These are phyloP conservation scores for Riparia riparia DNA, from an alignment of 2,113 vertebrate species.

Conservation along the genomic window DNA sequence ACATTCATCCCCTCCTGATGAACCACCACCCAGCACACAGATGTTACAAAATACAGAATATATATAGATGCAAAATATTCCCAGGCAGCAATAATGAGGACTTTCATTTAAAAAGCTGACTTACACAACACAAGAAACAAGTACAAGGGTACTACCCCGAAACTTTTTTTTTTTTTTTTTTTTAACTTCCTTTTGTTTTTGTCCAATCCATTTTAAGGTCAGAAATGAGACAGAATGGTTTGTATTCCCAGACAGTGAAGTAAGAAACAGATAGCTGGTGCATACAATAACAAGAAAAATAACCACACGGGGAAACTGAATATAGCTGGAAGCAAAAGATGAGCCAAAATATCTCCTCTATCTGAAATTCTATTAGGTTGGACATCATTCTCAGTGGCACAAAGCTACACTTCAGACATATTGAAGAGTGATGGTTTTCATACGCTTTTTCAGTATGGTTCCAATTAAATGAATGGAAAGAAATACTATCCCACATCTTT, in stretches of 20 bases:
- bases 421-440: slow-evolving; percentile 38
- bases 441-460: slow-evolving; percentile 36
- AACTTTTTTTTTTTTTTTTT: not conserved
- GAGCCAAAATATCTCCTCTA: slow-evolving; percentile 47
- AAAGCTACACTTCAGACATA: slow-evolving; percentile 19
- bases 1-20: slow-evolving; percentile 24
- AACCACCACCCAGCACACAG: not conserved
- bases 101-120: not conserved
- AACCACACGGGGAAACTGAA: slow-evolving; percentile 30
- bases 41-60: not conserved
- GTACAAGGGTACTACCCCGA: not conserved
- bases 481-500: slow-evolving; percentile 59
- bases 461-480: slow-evolving; percentile 56
- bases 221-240: slow-evolving; percentile 49
- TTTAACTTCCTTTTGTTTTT: not conserved
- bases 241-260: slow-evolving; percentile 58
- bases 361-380: slow-evolving; percentile 41
- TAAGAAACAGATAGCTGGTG: slow-evolving; percentile 55
- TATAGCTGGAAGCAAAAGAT: slow-evolving; percentile 28
- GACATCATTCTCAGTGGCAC: not conserved
- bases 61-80: not conserved
- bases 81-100: not conserved
- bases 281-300: slow-evolving; percentile 43
- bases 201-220: slow-evolving; percentile 30
- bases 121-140: not conserved